phyloP scores from a whole-genome alignment of 2,888 invertebrate genomes.

The Eupithecia subfuscata region DNA sequence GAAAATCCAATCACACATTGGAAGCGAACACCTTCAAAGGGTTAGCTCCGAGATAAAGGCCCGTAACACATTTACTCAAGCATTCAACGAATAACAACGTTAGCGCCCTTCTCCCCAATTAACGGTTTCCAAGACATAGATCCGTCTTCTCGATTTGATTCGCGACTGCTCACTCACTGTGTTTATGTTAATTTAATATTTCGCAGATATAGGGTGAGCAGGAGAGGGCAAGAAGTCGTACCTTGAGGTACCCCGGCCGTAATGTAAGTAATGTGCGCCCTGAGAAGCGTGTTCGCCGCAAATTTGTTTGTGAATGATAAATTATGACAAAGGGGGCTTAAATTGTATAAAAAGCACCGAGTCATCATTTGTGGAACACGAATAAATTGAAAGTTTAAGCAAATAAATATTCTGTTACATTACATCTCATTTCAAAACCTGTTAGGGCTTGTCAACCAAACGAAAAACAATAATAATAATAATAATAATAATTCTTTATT shows the following conservation, averaged over 20 bases:
- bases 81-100: constrained; percentile 63
- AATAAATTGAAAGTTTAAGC: neutral
- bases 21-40: constrained; percentile 45
- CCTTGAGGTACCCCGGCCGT: constrained; percentile 41
- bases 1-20: constrained; percentile 46
- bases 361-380: constrained; percentile 13
- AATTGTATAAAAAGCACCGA: constrained; percentile 23
- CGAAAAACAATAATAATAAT: too few species aligned
- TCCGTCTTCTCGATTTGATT: constrained; percentile 76
- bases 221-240: constrained; percentile 35
- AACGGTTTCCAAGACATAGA: constrained; percentile 78
- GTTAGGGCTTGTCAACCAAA: too few species aligned
- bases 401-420: neutral
- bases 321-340: constrained; percentile 28
- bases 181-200: constrained; percentile 80
- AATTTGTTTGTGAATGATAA: constrained; percentile 37
- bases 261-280: constrained; percentile 32
- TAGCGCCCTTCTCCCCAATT: constrained; percentile 55
- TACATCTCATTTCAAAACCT: neutral
- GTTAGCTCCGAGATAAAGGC: constrained; percentile 53
- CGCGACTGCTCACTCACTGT: constrained; percentile 59
- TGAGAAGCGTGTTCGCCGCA: constrained; percentile 31
- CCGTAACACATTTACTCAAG: constrained; percentile 65
- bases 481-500: too few species aligned
- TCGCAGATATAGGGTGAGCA: constrained; percentile 49